Base-by-base conservation (phyloP, 2,888 invertebrate genomes). In the Cephus spinipes region DNA sequence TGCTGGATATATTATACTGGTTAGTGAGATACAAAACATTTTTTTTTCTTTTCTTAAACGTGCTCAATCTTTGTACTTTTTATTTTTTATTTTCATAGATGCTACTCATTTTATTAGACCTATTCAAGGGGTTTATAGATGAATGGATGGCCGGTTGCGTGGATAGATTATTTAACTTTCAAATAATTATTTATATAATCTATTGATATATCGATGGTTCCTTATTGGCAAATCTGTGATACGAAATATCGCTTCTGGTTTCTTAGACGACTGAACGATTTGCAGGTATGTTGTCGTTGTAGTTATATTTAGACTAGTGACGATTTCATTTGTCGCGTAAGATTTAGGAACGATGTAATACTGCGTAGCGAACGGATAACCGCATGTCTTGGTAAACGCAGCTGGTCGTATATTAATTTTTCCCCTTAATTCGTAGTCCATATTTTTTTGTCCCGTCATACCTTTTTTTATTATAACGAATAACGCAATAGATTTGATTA, bases 301-400 rank as follows among this genome's bases (percentile, higher is more conserved):
- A 23, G 31, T 71, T 71, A 71, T 71, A 71, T 31, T 71, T 71
- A 71, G 71, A 71, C 71, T 9, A 31, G 33, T 31, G 71, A 71
- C 71, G 31, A 33, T 71, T 71, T 71, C 33, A 71, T 71, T 71
- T 71, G 31, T 33, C 71, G 15, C 71, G 33, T 31, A 33, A 71
- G 33, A 32, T 71, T 12, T 71, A 9, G 31, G 4, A 71, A 12
- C 71, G 31, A 71, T 31, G 33, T 71, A 71, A 71, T 71, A 31
- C 12, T 32, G 31, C 33, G 71, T 55, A 55, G 55, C 55, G 9
- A 55, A 55, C 9, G 55, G 6, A 55, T 23, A 55, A 55, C 15
- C 40, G 23, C 23, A 23, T 23, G 15, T 6, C 0, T 55, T 55
- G 23, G 40, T 55, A 55, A 55, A 55, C 23, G 23, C 9, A 55